Percentiles rank a stretch among this genome's conserved stretches.
phyloP scores from a whole-genome alignment of 2,888 invertebrate genomes.

The Patella ulyssiponensis region DNA sequence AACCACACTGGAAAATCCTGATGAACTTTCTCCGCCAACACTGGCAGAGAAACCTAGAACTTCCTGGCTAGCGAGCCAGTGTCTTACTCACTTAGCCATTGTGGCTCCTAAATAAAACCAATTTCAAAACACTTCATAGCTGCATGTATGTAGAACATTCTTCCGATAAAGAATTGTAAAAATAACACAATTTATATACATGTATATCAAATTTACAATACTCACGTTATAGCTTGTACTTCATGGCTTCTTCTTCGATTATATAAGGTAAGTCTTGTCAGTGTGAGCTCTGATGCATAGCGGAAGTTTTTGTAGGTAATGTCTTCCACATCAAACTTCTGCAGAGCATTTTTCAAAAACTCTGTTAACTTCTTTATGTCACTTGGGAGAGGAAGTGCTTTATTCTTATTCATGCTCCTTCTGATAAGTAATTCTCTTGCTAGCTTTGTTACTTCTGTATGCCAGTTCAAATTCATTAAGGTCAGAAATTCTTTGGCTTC shows the following conservation, averaged over 20 bases:
- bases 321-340: slow-evolving; percentile 27
- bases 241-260: slow-evolving; percentile 42
- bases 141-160: no score
- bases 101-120: no score
- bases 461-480: slow-evolving; percentile 39
- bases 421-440: slow-evolving; percentile 34
- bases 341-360: slow-evolving; percentile 16
- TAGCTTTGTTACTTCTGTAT: slow-evolving; percentile 32
- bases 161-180: no score
- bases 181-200: no score
- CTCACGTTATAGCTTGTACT: slow-evolving; percentile 40
- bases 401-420: slow-evolving; percentile 26
- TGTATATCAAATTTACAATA: background rate
- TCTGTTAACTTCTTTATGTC: slow-evolving; percentile 32
- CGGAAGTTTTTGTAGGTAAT: slow-evolving; percentile 30
- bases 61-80: no score
- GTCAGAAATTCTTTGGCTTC: slow-evolving; percentile 36
- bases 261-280: slow-evolving; percentile 35
- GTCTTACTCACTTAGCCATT: no score
- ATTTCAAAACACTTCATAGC: no score
- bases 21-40: no score
- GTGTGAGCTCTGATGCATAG: slow-evolving; percentile 27
- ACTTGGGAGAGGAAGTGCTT: slow-evolving; percentile 34
- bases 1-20: no score
- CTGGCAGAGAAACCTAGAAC: no score